Conservation (phyloP, 2,113 vertebrate species). For the Macquaria ambigua region DNA sequence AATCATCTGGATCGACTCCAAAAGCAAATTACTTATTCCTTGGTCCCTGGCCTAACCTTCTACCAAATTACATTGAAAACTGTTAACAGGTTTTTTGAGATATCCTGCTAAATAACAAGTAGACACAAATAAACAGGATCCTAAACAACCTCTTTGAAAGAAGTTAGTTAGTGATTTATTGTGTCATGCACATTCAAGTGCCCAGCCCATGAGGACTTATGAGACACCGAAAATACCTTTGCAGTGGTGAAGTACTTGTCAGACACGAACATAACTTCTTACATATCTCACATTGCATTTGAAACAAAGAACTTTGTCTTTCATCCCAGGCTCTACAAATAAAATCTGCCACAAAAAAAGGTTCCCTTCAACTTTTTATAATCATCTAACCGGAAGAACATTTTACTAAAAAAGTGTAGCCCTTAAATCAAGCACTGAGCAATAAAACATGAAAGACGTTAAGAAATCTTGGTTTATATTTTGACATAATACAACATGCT, state of each 20-base stretch:
- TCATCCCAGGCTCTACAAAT: background rate
- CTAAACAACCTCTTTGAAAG: background rate
- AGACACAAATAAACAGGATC: background rate
- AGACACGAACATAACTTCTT: background rate
- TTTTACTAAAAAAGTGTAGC: background rate
- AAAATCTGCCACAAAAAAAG: background rate
- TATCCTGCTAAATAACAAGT: background rate
- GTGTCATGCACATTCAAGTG: background rate
- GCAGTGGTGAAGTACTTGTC: background rate
- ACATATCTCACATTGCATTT: background rate
- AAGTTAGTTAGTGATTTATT: background rate
- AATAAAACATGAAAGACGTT: background rate
- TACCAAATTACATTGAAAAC: background rate
- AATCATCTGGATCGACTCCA: background rate
- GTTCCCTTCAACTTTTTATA: background rate
- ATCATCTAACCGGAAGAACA: background rate
- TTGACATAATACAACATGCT: background rate
- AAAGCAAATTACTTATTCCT: background rate
- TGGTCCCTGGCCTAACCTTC: background rate
- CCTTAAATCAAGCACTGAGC: background rate
- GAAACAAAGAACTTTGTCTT: background rate
- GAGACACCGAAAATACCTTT: background rate
- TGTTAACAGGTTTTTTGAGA: background rate
- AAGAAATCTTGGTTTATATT: background rate
- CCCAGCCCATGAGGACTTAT: background rate